Evolutionary conservation across 1,140 invertebrate genomes (phyloP), one percentile per base, ranked within the genome.

Genomic region (Papilio polyxenes): DNA sequence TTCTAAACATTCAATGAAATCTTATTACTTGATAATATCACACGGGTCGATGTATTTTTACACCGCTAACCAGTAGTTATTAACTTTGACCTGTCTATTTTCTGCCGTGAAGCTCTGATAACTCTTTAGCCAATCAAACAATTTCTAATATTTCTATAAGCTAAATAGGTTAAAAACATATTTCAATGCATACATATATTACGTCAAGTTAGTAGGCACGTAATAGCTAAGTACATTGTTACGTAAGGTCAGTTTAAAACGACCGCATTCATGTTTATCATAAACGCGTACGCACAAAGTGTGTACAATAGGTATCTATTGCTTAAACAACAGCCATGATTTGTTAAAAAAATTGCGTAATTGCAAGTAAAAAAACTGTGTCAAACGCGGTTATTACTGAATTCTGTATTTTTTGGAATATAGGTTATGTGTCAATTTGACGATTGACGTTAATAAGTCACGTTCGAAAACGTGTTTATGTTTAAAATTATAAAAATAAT

Each of bases 181-280:
- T 65, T 65, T 65, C 20, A 53, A 78, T 53, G 53, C 15, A 44
- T 10, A 48, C 53, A 62, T 40, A 44, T 37, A 62, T 79, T 40
- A 79, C 51, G 13, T 62, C 51, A 78, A 53, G 77, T 79, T 77
- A 37, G 37, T 59, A 78, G 76, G 31, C 77, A 80, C 59, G 77
- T 80, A 80, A 80, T 62, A 65, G 48, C 37, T 17, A 59, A 78
- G 77, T 80, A 80, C 56, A 62, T 65, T 20, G 77, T 80, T 80
- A 65, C 77, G 56, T 80, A 65, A 80, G 77, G 77, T 65, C 56
- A 65, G 59, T 65, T 79, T 48, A 31, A 65, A 80, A 51, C 48
- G 44, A 76, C 75, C 75, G 23, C 75, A 76, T 65, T 65, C 62
- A 76, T 76, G 75, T 76, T 76, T 76, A 76, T 51, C 75, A n/a